Percentiles rank a stretch among this genome's conserved stretches.
Conservation (phyloP, 1,140 invertebrate genomes). For the Adoxophyes honmai region DNA sequence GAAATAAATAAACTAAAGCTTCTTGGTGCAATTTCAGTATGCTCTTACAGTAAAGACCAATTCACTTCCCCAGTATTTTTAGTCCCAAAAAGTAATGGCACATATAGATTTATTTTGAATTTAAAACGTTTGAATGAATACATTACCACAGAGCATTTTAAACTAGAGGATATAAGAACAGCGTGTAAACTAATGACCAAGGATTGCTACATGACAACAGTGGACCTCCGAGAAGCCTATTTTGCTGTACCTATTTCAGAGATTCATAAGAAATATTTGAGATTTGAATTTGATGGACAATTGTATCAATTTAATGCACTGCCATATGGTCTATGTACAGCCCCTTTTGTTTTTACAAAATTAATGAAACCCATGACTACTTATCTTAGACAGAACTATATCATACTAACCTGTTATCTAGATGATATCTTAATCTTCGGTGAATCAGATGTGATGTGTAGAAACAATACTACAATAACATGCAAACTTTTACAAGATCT, state of each 20-base stretch:
- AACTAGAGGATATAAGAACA: not conserved
- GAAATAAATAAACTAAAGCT: not conserved
- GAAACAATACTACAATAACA: not conserved
- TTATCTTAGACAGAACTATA: not conserved
- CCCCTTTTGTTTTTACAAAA: not conserved
- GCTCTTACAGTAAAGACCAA: not conserved
- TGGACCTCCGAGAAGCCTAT: not conserved
- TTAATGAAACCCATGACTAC: not conserved
- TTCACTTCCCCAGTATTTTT: not conserved
- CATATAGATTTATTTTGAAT: slow-evolving; percentile 2
- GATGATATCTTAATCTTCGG: not conserved
- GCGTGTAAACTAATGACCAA: not conserved
- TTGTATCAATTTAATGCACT: not conserved
- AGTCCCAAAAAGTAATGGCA: not conserved
- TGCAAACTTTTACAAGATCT: not conserved
- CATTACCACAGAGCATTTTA: not conserved
- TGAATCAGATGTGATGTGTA: not conserved
- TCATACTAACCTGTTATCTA: not conserved
- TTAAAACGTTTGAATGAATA: not conserved
- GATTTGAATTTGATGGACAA: not conserved
- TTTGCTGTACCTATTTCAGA: not conserved
- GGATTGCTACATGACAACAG: not conserved
- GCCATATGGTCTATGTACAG: not conserved
- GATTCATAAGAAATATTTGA: not conserved
- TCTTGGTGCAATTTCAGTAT: not conserved